Conservation (phyloP, 2,113 vertebrate species). For the Trochalopteron elliotii region DNA sequence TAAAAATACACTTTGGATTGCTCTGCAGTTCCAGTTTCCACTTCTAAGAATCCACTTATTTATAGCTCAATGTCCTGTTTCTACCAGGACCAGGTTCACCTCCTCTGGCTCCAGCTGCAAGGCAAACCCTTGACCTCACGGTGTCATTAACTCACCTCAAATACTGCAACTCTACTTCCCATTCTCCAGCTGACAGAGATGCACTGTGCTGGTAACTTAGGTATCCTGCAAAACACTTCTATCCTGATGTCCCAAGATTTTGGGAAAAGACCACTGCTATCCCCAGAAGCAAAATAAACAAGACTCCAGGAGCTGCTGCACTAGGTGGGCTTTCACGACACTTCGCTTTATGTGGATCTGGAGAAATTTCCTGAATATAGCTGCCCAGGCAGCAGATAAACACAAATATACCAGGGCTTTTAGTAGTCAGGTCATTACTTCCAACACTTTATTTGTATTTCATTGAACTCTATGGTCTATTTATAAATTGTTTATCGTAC, state of each 20-base stretch:
- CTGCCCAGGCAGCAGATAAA: neutral
- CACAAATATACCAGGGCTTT: neutral
- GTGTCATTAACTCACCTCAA: neutral
- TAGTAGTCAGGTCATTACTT: neutral
- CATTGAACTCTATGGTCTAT: constrained; percentile 4
- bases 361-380: neutral
- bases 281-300: neutral
- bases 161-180: neutral
- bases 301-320: neutral
- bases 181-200: neutral
- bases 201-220: neutral
- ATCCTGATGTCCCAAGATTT: neutral
- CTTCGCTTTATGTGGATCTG: neutral
- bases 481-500: constrained; percentile 43
- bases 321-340: neutral
- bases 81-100: neutral
- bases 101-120: neutral
- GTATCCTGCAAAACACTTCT: neutral
- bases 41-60: neutral
- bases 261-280: neutral
- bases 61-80: neutral
- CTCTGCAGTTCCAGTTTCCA: neutral
- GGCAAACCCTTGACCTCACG: fast-evolving
- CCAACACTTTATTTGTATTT: constrained; percentile 41
- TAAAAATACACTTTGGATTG: neutral